Evolutionary conservation across 2,888 invertebrate genomes (phyloP).

Genomic region (Melipona bicolor): DNA sequence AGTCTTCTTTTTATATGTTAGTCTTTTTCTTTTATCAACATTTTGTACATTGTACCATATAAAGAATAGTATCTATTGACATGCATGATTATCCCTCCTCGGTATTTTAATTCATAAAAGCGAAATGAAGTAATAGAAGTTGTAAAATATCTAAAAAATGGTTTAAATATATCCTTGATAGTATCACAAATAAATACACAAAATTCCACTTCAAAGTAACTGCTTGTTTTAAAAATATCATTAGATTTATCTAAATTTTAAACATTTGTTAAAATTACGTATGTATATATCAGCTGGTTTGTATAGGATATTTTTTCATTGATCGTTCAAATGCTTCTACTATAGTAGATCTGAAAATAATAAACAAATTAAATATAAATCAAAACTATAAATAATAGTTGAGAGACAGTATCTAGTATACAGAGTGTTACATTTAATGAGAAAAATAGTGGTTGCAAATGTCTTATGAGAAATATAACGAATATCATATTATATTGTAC

Average conservation of each 20-base stretch:
- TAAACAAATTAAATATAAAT: conserved; percentile 38
- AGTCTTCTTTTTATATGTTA: background rate
- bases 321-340: conserved; percentile 91
- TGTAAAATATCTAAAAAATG: conserved; percentile 24
- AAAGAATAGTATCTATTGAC: background rate
- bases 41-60: conserved; percentile 13
- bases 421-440: background rate
- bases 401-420: background rate
- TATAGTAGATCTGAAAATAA: conserved; percentile 88
- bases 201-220: conserved; percentile 5
- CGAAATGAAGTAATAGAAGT: background rate
- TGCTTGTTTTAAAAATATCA: background rate
- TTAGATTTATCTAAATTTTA: background rate
- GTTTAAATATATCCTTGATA: background rate
- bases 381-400: background rate
- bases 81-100: background rate
- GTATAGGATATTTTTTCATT: conserved; percentile 84
- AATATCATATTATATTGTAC: too few species aligned
- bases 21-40: background rate
- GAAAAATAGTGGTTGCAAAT: too few species aligned
- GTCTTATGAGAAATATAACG: too few species aligned
- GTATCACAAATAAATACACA: background rate
- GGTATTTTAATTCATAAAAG: background rate
- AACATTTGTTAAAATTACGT: background rate
- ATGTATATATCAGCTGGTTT: conserved; percentile 51